Base-by-base conservation (phyloP, 2,113 vertebrate genomes). In the Vicugna pacos region DNA sequence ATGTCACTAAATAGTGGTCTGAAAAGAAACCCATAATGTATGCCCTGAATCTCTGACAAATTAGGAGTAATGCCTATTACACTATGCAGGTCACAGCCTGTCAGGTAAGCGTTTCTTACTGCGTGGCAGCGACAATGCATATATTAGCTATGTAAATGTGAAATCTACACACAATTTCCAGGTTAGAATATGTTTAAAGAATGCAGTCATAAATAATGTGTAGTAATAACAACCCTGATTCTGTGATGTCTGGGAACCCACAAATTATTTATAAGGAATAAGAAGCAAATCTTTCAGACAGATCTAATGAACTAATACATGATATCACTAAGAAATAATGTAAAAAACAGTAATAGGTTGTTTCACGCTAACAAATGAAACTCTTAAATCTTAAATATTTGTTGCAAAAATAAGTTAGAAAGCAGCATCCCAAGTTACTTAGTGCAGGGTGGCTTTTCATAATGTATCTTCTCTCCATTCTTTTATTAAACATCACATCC, bases 61-160 rank as follows among this genome's bases (percentile, higher is more conserved):
- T 96, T 94, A 95, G 89, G 81, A 96, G 67, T 91, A 97, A 97
- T 97, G 69, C 60, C 48, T 96, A 64, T 83, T 94, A 94, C 60
- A 95, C 94, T 94, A 83, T 76, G 89, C 89, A 83, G 93, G 95
- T 97, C 95, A 96, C 93, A 94, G 97, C 52, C 89, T 97, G 96
- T 95, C 86, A 96, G 96, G 96, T 94, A 94, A 91, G 89, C 88
- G 70, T 95, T 87, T 97, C 95, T 95, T 52, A 70, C 75, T 76
- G n/a, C 69, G 60, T 77, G 73, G 86, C 77, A 94, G 91, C 19
- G 2, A 91, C 54, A 89, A 75, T 46, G 96, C 89, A 97, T 96
- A 97, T 48, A 96, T 97, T 96, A 97, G 89, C n/a, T 89, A 95
- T 93, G 97, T 65, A 82, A 52, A 14, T 97, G 87, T 30, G 14